These are phyloP conservation scores for Diplazon laetatorius DNA, from an alignment of 2,888 invertebrate genomes.

Conservation along the genomic window DNA sequence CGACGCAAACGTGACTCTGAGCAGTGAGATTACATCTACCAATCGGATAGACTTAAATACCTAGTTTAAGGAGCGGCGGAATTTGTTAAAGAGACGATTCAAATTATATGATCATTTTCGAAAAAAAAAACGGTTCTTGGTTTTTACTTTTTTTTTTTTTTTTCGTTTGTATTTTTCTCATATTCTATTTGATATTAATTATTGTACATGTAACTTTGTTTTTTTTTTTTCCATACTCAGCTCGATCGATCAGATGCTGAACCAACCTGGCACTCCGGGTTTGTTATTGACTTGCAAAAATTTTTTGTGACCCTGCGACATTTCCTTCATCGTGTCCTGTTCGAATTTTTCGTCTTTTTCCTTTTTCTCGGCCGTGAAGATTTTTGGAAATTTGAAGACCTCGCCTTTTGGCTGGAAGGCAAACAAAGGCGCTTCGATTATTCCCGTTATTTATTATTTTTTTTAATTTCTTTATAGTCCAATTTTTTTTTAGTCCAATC, in stretches of 20 bases:
- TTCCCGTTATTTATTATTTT: background rate
- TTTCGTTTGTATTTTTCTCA: slow-evolving; percentile 34
- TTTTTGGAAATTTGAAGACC: slow-evolving; percentile 91
- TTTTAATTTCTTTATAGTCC: slow-evolving; percentile 29
- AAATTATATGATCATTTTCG: slow-evolving; percentile 7
- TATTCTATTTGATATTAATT: background rate
- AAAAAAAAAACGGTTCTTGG: background rate
- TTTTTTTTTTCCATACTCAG: too few relatives aligned
- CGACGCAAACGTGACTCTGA: too few relatives aligned
- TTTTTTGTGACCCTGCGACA: slow-evolving; percentile 85
- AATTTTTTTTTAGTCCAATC: background rate
- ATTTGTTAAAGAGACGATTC: slow-evolving; percentile 3
- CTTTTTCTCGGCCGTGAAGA: slow-evolving; percentile 77
- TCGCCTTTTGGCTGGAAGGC: slow-evolving; percentile 87
- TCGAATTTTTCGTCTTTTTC: slow-evolving; percentile 84
- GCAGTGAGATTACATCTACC: too few relatives aligned
- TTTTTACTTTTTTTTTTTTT: slow-evolving; percentile 20
- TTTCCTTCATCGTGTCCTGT: slow-evolving; percentile 85
- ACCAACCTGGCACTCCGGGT: slow-evolving; percentile 91
- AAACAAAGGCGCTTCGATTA: slow-evolving; percentile 44
- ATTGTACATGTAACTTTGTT: too few relatives aligned
- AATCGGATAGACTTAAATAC: background rate
- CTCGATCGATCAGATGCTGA: slow-evolving; percentile 84
- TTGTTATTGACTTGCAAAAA: slow-evolving; percentile 87
- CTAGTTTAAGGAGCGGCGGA: background rate